phyloP scores from a whole-genome alignment of 2,888 invertebrate genomes.

The Pristionchus japonicus region DNA sequence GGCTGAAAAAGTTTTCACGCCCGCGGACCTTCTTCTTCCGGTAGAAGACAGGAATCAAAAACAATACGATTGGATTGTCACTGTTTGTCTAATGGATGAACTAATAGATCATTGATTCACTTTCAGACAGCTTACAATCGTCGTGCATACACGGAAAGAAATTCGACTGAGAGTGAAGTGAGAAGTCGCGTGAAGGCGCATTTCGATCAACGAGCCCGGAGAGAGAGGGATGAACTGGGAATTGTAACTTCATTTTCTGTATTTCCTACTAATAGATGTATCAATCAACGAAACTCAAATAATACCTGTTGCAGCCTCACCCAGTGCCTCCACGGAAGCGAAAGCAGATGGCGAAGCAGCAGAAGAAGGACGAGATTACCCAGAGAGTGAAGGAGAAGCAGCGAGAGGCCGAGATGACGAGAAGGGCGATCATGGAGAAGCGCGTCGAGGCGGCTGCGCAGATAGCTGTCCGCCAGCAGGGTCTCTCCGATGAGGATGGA shows the following conservation, averaged over 20 bases:
- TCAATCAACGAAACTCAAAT: background rate
- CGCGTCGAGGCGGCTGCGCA: background rate
- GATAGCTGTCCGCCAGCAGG: background rate
- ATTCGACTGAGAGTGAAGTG: background rate
- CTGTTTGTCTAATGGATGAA: background rate
- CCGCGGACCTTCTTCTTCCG: background rate
- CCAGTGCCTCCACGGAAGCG: background rate
- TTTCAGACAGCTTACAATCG: background rate
- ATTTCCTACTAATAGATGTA: too few species aligned
- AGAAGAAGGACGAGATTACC: background rate
- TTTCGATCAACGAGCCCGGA: background rate
- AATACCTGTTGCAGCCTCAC: background rate
- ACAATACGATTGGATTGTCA: background rate
- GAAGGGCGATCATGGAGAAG: background rate
- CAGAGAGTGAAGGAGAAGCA: background rate
- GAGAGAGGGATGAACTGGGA: background rate
- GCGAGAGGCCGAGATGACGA: background rate
- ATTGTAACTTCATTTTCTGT: background rate
- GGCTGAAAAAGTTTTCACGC: background rate
- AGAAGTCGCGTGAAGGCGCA: background rate
- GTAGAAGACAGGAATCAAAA: background rate
- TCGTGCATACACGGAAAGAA: background rate
- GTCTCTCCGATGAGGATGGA: background rate
- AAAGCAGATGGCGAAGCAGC: background rate
- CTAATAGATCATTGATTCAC: background rate